Evolutionary conservation across 2,113 vertebrate species (phyloP).

Genomic region (Calyptomena viridis): DNA sequence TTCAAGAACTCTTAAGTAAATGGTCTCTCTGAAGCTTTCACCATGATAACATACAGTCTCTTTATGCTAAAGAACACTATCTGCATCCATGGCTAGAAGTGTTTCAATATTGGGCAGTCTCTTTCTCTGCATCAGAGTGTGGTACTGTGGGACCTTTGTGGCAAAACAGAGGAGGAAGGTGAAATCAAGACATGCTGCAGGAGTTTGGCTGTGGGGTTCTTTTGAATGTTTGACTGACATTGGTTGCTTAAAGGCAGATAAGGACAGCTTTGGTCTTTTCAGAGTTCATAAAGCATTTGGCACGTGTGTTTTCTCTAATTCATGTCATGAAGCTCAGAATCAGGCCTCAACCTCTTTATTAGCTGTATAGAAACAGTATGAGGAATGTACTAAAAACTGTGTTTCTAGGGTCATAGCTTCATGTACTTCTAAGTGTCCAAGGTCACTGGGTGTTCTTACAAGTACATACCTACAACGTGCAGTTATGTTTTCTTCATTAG

Average conservation of each 20-base stretch:
- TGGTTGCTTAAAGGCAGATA: background rate
- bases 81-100: background rate
- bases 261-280: background rate
- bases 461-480: background rate
- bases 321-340: background rate
- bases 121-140: background rate
- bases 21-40: background rate
- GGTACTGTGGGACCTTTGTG: background rate
- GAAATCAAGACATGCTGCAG: background rate
- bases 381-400: background rate
- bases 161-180: background rate
- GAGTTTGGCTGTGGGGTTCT: background rate
- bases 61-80: background rate
- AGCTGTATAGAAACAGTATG: background rate
- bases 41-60: accelerated
- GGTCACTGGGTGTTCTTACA: background rate
- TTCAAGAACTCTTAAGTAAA: background rate
- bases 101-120: background rate
- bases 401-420: background rate
- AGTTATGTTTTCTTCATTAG: background rate
- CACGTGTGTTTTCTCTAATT: background rate
- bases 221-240: background rate
- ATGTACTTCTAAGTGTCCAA: background rate
- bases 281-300: background rate
- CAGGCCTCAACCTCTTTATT: background rate